Evolutionary conservation across 2,797 vertebrate species (phyloP).

Genomic region (Phataginus tricuspis): DNA sequence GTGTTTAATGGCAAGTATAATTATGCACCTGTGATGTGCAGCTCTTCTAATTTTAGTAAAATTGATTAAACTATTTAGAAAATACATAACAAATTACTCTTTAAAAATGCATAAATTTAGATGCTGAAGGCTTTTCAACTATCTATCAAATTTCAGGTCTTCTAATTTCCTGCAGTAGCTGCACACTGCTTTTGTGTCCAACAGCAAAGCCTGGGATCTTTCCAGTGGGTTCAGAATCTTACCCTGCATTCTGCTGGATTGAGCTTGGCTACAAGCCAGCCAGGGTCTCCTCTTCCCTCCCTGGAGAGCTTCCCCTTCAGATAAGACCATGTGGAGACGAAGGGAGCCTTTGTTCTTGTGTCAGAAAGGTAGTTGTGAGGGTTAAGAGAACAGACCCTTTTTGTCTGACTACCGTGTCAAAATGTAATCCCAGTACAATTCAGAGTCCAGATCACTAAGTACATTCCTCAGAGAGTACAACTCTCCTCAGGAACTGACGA

Average conservation of each 20-base stretch:
- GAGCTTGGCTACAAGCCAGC: neutral
- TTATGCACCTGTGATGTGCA: conserved; percentile 62
- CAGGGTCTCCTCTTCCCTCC: neutral
- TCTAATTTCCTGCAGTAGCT: neutral
- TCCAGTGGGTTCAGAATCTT: neutral
- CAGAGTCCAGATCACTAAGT: neutral
- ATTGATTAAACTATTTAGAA: conserved; percentile 74
- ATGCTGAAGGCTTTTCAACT: neutral
- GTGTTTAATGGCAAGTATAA: conserved; percentile 67
- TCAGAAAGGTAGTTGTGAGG: neutral
- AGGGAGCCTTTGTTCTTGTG: neutral
- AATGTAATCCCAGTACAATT: neutral
- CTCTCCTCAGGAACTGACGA: neutral
- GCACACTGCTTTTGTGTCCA: neutral
- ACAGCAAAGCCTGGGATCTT: neutral
- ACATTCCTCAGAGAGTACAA: neutral
- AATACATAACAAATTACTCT: conserved; percentile 63
- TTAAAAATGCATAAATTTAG: conserved; percentile 56
- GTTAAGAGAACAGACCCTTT: neutral
- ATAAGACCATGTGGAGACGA: neutral
- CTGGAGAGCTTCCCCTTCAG: neutral
- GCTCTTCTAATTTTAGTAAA: conserved; percentile 74
- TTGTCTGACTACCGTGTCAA: neutral
- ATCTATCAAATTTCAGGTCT: neutral
- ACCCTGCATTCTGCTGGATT: neutral